Evolutionary conservation across 64 coral and sea anemone species (phyloP), one percentile per base, ranked within the genome.

Genomic region (Orbicella faveolata): DNA sequence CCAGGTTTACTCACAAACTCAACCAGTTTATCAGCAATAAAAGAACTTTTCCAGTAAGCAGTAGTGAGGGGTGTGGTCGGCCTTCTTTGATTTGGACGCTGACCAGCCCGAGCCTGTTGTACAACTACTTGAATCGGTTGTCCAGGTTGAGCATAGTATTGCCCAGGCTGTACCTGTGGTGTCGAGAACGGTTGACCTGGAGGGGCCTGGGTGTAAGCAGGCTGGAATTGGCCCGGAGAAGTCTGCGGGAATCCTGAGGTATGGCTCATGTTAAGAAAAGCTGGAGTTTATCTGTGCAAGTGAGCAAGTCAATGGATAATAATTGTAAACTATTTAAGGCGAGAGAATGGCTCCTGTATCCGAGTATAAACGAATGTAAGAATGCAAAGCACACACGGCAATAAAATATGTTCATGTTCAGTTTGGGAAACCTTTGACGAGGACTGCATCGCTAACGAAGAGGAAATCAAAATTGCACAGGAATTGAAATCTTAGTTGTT

Each of bases 1-100:
- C 44, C 44, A 48, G 7, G 44, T 48, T 6, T 48, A 77, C 75
- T 77, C 75, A 77, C 75, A 77, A 77, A 77, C 75, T 77, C 75
- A 77, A 39, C 36, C 35, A 77, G 9, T 77, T 20, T 77, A 5
- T 77, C 75, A 8, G 75, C 75, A 77, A 41, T 39, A 3, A 77
- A 77, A 39, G 75, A 3, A 39, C 75, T 39, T 39, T 77, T 39
- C 75, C 75, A 77, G 34, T 77, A 77, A 39, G 34, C 75, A 77
- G 75, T 77, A 18, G 75, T 77, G 34, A 4, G 14, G 34, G 75
- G 75, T 39, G 17, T 14, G 34, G 75, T 19, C 17, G 34, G 75
- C 75, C 34, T 39, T 41, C 14, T 9, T 77, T 7, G 9, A 39
- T 36, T 36, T 39, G 14, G 75, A 77, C 9, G 34, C 75, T 1